phyloP scores from a whole-genome alignment of 2,888 invertebrate species.

The Uropetala carovei region DNA sequence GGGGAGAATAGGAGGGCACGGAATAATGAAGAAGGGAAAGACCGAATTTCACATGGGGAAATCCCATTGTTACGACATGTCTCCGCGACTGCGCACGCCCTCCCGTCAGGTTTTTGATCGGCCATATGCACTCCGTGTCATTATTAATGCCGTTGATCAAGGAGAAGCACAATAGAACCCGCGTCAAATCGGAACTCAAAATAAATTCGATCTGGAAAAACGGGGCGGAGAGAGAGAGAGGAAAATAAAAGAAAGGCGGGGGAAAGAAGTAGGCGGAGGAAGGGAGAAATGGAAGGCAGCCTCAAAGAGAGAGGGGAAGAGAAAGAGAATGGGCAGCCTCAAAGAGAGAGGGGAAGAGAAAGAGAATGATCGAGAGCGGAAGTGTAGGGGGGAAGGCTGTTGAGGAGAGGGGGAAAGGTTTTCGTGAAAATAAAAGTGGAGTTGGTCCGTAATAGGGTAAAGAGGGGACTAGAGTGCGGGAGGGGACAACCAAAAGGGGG shows the following conservation, averaged over 20 bases:
- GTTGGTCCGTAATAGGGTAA: not conserved
- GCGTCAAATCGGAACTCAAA: slow-evolving; percentile 23
- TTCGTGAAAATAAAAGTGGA: not conserved
- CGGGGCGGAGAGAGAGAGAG: too few species aligned
- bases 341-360: not conserved
- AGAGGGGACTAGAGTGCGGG: not conserved
- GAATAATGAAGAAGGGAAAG: not conserved
- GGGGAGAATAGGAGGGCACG: too few species aligned
- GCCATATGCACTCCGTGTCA: not conserved
- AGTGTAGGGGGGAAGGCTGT: not conserved
- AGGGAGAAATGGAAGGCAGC: not conserved
- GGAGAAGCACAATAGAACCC: not conserved
- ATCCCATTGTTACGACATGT: not conserved
- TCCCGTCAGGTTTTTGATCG: slow-evolving; percentile 8
- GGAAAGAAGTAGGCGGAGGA: not conserved
- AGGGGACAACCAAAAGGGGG: not conserved
- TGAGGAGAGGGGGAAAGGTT: not conserved
- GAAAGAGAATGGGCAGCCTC: not conserved
- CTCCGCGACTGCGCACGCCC: not conserved
- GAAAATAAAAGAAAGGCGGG: not conserved
- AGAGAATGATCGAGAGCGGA: not conserved
- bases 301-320: not conserved
- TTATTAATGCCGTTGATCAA: not conserved
- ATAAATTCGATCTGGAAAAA: not conserved
- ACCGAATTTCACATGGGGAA: not conserved